These are phyloP conservation scores for Channa maculata DNA, from an alignment of 2,113 vertebrate genomes.

Conservation along the genomic window DNA sequence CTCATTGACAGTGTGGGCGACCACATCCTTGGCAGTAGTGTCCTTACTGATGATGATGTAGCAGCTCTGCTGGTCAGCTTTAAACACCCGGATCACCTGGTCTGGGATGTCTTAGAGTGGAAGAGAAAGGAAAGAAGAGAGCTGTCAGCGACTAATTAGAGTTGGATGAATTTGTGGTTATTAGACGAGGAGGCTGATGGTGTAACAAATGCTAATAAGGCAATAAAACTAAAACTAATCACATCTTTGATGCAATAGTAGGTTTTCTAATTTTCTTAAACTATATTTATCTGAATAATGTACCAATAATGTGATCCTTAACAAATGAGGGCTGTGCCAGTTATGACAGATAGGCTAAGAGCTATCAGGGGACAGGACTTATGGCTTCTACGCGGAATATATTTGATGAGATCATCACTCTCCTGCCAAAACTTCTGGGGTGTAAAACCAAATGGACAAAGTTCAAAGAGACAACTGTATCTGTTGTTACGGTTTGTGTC, in stretches of 20 bases:
- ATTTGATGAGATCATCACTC: background rate
- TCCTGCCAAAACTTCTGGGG: background rate
- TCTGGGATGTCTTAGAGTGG: constrained; percentile 91
- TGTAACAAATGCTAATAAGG: background rate
- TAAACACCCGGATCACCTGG: constrained; percentile 97
- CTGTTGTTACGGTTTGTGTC: background rate
- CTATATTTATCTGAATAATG: background rate
- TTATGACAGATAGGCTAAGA: background rate
- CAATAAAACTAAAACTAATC: background rate
- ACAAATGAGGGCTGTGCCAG: background rate
- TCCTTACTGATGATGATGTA: constrained; percentile 99
- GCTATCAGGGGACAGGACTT: no score
- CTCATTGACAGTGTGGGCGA: constrained; percentile 90
- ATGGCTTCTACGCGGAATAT: no score
- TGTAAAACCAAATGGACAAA: constrained; percentile 1
- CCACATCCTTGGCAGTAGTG: constrained; percentile 97
- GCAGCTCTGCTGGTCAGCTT: constrained; percentile 97
- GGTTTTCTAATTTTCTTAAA: no score
- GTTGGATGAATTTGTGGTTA: background rate
- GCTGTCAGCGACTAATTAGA: background rate
- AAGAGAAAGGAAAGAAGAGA: background rate
- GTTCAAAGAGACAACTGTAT: background rate
- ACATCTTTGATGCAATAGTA: background rate
- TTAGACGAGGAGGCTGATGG: background rate
- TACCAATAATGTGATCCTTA: constrained; percentile 3